A percentile compares a stretch with the other conserved stretches of the same genome.
These are phyloP conservation scores for Gambusia affinis DNA, from an alignment of 2,113 vertebrate genomes.

Conservation along the genomic window DNA sequence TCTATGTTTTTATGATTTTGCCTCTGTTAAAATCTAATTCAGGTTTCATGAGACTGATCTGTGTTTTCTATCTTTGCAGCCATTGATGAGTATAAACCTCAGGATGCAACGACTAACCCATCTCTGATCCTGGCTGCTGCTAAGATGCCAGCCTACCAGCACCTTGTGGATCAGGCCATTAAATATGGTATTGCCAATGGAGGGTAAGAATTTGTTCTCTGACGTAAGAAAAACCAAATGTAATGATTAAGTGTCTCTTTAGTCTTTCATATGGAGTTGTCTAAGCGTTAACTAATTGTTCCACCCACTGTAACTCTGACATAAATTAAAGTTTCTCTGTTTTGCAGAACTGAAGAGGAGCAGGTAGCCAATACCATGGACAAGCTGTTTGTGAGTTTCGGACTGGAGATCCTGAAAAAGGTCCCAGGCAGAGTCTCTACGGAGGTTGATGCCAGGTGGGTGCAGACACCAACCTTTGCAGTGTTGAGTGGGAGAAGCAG, in stretches of 20 bases:
- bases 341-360: conserved; percentile 86
- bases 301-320: not conserved
- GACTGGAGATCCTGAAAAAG: conserved; percentile 94
- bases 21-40: not conserved
- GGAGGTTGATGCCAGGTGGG: conserved; percentile 95
- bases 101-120: conserved; percentile 97
- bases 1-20: no score
- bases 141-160: conserved; percentile 92
- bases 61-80: conserved; percentile 72
- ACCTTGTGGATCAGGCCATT: conserved; percentile 89
- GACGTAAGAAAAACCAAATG: not conserved
- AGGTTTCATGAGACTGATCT: not conserved
- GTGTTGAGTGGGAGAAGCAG: not conserved
- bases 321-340: not conserved
- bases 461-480: not conserved
- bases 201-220: conserved; percentile 76
- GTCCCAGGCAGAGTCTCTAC: conserved; percentile 97
- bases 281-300: no score
- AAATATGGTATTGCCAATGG: conserved; percentile 87
- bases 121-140: conserved; percentile 95
- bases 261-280: no score
- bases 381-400: conserved; percentile 94
- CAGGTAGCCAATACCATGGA: conserved; percentile 90
- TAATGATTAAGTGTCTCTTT: not conserved
- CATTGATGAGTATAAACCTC: conserved; percentile 95